A percentile compares a stretch with the other conserved stretches of the same genome.
Conservation (phyloP, 2,113 vertebrate species). For the Ardeotis arabs region DNA sequence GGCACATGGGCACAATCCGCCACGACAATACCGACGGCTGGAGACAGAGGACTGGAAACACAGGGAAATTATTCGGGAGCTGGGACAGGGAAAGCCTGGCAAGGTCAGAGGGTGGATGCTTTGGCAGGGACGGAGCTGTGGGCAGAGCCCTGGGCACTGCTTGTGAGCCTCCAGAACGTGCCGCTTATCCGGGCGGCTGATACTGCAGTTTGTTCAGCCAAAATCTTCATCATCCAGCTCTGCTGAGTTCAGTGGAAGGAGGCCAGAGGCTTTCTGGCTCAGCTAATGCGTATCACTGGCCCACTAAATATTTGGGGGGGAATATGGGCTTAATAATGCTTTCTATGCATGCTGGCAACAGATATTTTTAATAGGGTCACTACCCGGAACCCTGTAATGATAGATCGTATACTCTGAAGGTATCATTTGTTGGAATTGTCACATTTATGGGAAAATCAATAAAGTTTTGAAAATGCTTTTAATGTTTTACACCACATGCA, state of each 20-base stretch:
- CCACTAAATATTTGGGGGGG: neutral
- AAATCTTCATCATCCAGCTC: neutral
- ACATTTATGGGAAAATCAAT: slow-evolving; percentile 36
- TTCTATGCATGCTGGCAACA: neutral
- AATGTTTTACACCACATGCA: neutral
- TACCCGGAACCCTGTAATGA: neutral
- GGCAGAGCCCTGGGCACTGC: neutral
- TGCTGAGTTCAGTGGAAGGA: neutral
- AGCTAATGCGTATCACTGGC: neutral
- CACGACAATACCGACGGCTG: fast-evolving
- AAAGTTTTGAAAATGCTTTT: neutral
- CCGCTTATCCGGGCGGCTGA: neutral
- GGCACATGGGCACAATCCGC: fast-evolving
- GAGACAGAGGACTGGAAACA: neutral
- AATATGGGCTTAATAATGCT: neutral
- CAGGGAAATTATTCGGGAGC: neutral
- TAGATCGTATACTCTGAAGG: neutral
- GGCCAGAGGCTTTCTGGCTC: neutral
- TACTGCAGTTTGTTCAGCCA: neutral
- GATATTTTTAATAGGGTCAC: neutral
- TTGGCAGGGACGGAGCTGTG: neutral
- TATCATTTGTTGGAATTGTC: neutral
- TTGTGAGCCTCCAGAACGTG: neutral
- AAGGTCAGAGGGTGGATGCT: neutral
- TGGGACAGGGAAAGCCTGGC: neutral